These are phyloP conservation scores for Empidonax traillii DNA, from an alignment of 2,113 vertebrate species.

Conservation along the genomic window DNA sequence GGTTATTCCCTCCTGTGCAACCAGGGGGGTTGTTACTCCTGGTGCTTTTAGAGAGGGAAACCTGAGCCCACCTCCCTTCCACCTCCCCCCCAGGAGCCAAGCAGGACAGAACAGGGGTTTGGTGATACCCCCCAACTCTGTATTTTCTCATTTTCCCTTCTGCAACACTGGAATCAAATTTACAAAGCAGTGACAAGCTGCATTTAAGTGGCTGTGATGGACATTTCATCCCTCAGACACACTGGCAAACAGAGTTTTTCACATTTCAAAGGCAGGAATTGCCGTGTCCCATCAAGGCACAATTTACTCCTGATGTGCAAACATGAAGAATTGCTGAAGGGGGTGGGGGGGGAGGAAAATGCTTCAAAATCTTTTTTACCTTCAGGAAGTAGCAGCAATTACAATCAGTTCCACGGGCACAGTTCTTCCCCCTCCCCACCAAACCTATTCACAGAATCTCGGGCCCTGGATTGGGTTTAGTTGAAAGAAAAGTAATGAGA, in stretches of 20 bases:
- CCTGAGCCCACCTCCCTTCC: accelerated
- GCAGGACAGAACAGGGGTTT: neutral
- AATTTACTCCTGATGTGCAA: neutral
- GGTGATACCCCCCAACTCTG: neutral
- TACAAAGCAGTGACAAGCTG: neutral
- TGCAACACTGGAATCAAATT: neutral
- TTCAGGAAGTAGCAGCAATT: neutral
- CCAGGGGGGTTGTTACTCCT: accelerated
- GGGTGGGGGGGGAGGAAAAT: neutral
- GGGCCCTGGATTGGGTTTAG: neutral
- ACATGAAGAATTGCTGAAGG: neutral
- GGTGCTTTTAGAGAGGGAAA: neutral
- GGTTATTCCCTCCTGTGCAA: neutral
- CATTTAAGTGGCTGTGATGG: neutral
- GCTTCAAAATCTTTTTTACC: neutral
- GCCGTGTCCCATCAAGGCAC: neutral
- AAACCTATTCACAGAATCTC: neutral
- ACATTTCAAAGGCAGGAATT: neutral
- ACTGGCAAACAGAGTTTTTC: neutral
- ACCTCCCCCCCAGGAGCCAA: accelerated
- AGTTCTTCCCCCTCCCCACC: neutral
- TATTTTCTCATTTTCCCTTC: neutral
- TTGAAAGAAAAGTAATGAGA: neutral
- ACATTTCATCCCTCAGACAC: neutral
- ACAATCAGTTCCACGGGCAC: neutral